Evolutionary conservation across 1,140 invertebrate species (phyloP).

Genomic region (Camponotus floridanus): DNA sequence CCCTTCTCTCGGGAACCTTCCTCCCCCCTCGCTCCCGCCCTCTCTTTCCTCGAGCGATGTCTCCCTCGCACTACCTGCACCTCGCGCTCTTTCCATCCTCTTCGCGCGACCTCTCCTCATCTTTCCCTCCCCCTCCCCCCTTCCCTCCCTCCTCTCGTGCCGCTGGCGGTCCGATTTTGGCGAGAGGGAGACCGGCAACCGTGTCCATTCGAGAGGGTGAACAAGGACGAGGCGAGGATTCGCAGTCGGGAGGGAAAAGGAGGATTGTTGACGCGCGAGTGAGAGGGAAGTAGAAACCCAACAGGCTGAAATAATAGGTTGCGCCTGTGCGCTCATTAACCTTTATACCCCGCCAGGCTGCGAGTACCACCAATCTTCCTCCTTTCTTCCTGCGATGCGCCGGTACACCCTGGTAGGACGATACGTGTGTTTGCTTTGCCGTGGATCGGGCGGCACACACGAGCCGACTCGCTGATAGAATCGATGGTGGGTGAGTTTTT

Average conservation of each 20-base stretch:
- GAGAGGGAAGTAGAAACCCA: conserved; percentile 71
- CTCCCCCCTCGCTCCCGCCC: conserved; percentile 42
- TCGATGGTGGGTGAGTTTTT: conserved; percentile 50
- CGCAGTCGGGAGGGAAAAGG: not conserved
- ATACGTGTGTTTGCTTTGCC: conserved; percentile 77
- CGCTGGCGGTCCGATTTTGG: conserved; percentile 68
- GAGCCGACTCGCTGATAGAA: conserved; percentile 67
- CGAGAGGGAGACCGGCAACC: conserved; percentile 28
- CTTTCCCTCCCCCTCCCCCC: not conserved
- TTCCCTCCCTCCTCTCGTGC: conserved; percentile 1
- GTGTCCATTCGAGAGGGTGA: conserved; percentile 31
- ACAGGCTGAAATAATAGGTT: conserved; percentile 86
- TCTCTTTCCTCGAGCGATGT: conserved; percentile 39
- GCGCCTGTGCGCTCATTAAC: conserved; percentile 86
- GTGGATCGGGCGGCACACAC: conserved; percentile 68
- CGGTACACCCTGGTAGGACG: conserved; percentile 68
- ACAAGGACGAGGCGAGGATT: conserved; percentile 40
- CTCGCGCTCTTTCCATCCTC: conserved; percentile 41
- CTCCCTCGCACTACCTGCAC: conserved; percentile 48
- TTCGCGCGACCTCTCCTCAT: conserved; percentile 4
- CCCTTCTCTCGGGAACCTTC: conserved; percentile 77
- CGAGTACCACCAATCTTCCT: conserved; percentile 82
- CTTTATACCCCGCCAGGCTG: conserved; percentile 85
- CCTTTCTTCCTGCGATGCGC: conserved; percentile 75
- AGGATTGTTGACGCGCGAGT: conserved; percentile 63